Conservation (phyloP, 1,140 invertebrate genomes). For the Drosophila guanche region DNA sequence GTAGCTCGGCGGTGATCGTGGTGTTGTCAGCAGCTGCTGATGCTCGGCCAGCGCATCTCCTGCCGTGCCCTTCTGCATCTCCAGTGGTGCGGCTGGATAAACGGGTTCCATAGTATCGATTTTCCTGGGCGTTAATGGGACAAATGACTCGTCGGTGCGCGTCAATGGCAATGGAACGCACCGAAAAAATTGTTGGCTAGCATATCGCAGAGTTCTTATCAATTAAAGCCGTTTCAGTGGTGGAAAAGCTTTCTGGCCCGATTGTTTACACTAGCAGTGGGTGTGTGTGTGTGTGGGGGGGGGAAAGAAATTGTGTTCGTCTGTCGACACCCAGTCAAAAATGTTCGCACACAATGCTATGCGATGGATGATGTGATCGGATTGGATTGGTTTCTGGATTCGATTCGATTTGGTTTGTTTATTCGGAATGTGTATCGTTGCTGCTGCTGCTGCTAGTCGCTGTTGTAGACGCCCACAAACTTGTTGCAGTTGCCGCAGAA, state of each 20-base stretch:
- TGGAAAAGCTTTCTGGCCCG: slow-evolving; percentile 47
- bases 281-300: no score
- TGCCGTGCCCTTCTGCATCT: slow-evolving; percentile 31
- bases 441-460: slow-evolving; percentile 30
- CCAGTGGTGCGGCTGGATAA: slow-evolving; percentile 61
- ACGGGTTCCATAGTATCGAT: slow-evolving; percentile 48
- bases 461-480: slow-evolving; percentile 86
- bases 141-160: slow-evolving; percentile 20
- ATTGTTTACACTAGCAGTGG: slow-evolving; percentile 30
- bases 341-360: slow-evolving; percentile 36
- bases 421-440: slow-evolving; percentile 12
- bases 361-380: slow-evolving; percentile 15
- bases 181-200: slow-evolving; percentile 22
- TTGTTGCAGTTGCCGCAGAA: slow-evolving; percentile 88
- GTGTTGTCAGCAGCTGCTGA: slow-evolving; percentile 41
- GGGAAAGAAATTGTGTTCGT: neutral
- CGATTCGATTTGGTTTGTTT: slow-evolving; percentile 31
- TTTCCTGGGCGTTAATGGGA: slow-evolving; percentile 32
- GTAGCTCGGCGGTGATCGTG: slow-evolving; percentile 63
- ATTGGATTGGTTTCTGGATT: slow-evolving; percentile 18
- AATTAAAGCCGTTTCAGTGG: slow-evolving; percentile 44
- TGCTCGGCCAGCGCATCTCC: slow-evolving; percentile 20
- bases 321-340: slow-evolving; percentile 48
- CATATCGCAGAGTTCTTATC: slow-evolving; percentile 56
- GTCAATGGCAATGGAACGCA: slow-evolving; percentile 25